phyloP scores from a whole-genome alignment of 1,140 invertebrate species.

The Euura lappo region DNA sequence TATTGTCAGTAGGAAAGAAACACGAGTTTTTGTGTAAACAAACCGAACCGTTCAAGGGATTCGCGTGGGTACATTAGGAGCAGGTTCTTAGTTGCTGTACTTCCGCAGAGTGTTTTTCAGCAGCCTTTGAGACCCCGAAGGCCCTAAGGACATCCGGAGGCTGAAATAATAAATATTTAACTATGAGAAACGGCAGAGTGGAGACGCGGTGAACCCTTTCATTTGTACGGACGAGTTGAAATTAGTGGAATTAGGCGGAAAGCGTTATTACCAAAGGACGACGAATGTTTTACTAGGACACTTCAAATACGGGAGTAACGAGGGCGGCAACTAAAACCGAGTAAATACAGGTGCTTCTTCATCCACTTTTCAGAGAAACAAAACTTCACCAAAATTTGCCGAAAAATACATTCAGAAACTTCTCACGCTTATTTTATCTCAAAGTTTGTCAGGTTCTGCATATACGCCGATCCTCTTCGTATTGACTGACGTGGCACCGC shows the following conservation, averaged over 20 bases:
- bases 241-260: constrained; percentile 48
- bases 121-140: neutral
- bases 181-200: constrained; percentile 39
- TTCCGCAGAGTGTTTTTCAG: constrained; percentile 28
- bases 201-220: constrained; percentile 54
- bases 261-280: constrained; percentile 31
- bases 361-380: too few species aligned
- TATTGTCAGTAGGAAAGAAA: too few species aligned
- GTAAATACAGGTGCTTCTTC: constrained; percentile 44
- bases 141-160: constrained; percentile 19
- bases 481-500: constrained; percentile 44
- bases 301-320: constrained; percentile 27
- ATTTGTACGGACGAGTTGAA: constrained; percentile 58
- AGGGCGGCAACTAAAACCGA: constrained; percentile 32
- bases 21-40: too few species aligned
- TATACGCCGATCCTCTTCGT: constrained; percentile 25
- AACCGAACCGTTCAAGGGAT: neutral
- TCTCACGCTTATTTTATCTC: neutral
- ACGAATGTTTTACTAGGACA: constrained; percentile 43
- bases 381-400: too few species aligned
- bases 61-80: neutral
- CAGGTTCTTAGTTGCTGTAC: constrained; percentile 23
- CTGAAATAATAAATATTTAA: constrained; percentile 59
- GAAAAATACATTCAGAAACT: too few species aligned
- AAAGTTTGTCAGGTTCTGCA: constrained; percentile 25